Conservation (phyloP, 2,113 vertebrate species). For the Oryzias woworae region DNA sequence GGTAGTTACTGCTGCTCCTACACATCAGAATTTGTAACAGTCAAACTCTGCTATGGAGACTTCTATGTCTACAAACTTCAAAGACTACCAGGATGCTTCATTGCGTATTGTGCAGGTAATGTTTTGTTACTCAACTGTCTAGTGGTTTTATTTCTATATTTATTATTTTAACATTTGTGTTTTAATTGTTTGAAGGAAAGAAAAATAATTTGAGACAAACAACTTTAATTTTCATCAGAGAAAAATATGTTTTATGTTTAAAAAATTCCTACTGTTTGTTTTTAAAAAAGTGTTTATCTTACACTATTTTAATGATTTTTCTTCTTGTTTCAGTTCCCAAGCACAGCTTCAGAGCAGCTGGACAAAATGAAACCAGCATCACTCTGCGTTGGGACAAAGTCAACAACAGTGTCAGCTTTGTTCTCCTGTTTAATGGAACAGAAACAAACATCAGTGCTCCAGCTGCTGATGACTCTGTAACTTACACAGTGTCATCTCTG, state of each 20-base stretch:
- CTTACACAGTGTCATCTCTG: constrained; percentile 27
- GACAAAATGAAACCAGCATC: constrained; percentile 24
- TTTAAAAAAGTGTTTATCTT: too few relatives aligned
- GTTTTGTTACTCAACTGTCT: background rate
- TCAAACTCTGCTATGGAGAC: constrained; percentile 54
- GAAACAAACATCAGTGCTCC: constrained; percentile 10
- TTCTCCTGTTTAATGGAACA: constrained; percentile 16
- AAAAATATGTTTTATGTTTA: too few relatives aligned
- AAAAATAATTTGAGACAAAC: too few relatives aligned
- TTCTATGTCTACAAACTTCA: constrained; percentile 63
- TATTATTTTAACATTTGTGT: too few relatives aligned
- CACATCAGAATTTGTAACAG: constrained; percentile 3
- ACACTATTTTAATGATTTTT: background rate
- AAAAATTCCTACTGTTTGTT: too few relatives aligned
- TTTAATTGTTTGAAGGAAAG: too few relatives aligned
- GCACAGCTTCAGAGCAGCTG: background rate
- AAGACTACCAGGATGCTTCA: accelerated
- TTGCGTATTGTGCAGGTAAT: constrained; percentile 64
- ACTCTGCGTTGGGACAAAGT: constrained; percentile 40
- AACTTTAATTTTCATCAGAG: too few relatives aligned
- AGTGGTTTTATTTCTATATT: too few relatives aligned
- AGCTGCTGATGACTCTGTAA: constrained; percentile 8
- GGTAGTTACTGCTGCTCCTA: accelerated
- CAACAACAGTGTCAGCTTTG: background rate
- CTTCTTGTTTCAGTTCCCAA: background rate